These are phyloP conservation scores for Ellobius talpinus DNA, from an alignment of 2,113 vertebrate species.

Conservation along the genomic window DNA sequence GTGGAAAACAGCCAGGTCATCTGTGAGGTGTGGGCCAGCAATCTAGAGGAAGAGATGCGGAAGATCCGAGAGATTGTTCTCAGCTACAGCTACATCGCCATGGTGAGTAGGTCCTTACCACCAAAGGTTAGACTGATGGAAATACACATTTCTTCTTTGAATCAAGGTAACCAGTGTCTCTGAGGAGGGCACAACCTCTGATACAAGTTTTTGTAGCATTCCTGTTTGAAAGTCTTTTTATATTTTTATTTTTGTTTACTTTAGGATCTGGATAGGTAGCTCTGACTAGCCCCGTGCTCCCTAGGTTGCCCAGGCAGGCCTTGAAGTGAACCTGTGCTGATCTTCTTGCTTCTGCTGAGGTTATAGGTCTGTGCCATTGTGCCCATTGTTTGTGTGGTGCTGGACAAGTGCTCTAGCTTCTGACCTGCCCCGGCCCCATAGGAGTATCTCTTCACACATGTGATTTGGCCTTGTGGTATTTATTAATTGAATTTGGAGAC, in stretches of 20 bases:
- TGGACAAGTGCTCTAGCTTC: neutral
- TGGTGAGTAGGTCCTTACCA: constrained; percentile 87
- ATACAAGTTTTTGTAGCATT: neutral
- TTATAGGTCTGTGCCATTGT: neutral
- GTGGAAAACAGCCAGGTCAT: constrained; percentile 99
- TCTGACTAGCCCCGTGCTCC: neutral
- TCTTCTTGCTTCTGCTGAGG: neutral
- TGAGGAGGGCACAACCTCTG: neutral
- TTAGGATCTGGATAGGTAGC: neutral
- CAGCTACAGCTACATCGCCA: constrained; percentile 98
- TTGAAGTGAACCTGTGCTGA: neutral
- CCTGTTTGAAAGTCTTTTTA: neutral
- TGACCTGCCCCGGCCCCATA: neutral
- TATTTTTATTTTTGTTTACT: neutral
- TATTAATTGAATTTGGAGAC: neutral
- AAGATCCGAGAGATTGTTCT: constrained; percentile 98
- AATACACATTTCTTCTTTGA: constrained; percentile 33
- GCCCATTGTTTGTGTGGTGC: neutral
- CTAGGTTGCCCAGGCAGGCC: neutral
- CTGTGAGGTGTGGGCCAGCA: constrained; percentile 99
- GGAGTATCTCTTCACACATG: neutral
- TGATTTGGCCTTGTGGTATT: neutral
- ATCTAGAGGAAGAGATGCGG: constrained; percentile 98
- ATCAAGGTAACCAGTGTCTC: neutral
- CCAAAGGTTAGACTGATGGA: neutral